Evolutionary conservation across 2,797 vertebrate species (phyloP).

Genomic region (Falco concolor): DNA sequence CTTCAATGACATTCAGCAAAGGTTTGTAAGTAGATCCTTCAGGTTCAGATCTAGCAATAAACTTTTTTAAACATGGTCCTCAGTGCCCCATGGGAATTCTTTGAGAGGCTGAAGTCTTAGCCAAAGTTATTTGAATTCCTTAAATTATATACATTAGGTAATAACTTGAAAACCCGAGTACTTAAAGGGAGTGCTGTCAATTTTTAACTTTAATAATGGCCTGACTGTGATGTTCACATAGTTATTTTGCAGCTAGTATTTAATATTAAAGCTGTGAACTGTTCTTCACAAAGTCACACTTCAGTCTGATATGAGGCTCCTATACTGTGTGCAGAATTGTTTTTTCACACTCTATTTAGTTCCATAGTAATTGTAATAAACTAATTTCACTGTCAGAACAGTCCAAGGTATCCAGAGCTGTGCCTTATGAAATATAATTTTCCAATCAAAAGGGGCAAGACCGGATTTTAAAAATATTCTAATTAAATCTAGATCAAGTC

Average conservation of each 20-base stretch:
- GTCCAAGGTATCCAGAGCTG: background rate
- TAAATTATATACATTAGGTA: background rate
- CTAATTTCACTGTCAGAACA: background rate
- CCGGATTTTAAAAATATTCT: background rate
- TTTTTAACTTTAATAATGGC: background rate
- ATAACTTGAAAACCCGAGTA: background rate
- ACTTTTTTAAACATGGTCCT: background rate
- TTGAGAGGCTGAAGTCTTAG: background rate
- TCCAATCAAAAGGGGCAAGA: background rate
- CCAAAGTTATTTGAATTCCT: background rate
- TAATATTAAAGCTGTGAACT: background rate
- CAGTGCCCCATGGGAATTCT: background rate
- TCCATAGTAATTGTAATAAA: background rate
- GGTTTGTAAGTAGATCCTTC: background rate
- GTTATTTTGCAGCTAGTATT: background rate
- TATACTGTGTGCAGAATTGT: conserved; percentile 8
- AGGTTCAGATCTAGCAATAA: background rate
- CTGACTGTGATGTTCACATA: background rate
- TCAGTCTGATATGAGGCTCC: background rate
- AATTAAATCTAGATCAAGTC: background rate
- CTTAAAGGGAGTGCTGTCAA: background rate
- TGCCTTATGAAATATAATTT: background rate
- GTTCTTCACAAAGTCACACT: conserved; percentile 13
- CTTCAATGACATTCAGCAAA: background rate
- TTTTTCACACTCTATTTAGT: conserved; percentile 26